Percentiles rank a stretch among this genome's conserved stretches.
These are phyloP conservation scores for Sinopyrophorus schimmeli DNA, from an alignment of 2,888 invertebrate species.

Conservation along the genomic window DNA sequence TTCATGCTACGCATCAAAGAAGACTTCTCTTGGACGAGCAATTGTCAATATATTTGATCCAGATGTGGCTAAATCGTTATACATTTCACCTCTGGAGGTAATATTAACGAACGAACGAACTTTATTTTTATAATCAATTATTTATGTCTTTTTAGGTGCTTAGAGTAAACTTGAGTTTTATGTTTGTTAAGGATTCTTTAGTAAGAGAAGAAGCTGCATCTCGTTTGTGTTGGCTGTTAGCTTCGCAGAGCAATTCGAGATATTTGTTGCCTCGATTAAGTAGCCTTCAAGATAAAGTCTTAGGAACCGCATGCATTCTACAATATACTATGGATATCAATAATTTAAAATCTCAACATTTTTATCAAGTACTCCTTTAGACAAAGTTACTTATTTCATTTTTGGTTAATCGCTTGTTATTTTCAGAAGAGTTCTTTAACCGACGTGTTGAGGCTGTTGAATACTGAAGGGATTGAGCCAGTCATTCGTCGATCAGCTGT, in stretches of 20 bases:
- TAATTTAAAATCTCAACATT: slow-evolving; percentile 47
- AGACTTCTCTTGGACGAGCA: slow-evolving; percentile 60
- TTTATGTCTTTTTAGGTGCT: slow-evolving; percentile 47
- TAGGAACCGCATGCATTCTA: slow-evolving; percentile 55
- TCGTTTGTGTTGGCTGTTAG: slow-evolving; percentile 58
- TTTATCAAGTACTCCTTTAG: slow-evolving; percentile 55
- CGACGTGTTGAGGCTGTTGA: slow-evolving; percentile 54
- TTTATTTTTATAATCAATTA: slow-evolving; percentile 6
- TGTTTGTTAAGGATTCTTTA: slow-evolving; percentile 53
- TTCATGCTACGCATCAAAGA: slow-evolving; percentile 60
- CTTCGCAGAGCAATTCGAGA: slow-evolving; percentile 53
- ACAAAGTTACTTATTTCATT: not conserved
- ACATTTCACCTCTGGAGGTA: slow-evolving; percentile 61
- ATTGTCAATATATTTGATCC: slow-evolving; percentile 67
- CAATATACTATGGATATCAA: slow-evolving; percentile 50
- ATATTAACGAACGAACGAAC: slow-evolving; percentile 10
- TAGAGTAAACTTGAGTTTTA: slow-evolving; percentile 57
- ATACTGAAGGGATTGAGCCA: slow-evolving; percentile 59
- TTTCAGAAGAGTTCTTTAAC: slow-evolving; percentile 57
- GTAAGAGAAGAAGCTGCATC: slow-evolving; percentile 59
- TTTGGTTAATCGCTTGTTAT: too few relatives aligned
- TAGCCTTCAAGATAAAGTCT: slow-evolving; percentile 55
- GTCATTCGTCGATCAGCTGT: slow-evolving; percentile 69
- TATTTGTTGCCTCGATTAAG: slow-evolving; percentile 57
- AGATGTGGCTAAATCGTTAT: slow-evolving; percentile 64